A percentile compares a stretch with the other conserved stretches of the same genome.
These are phyloP conservation scores for Gambusia affinis DNA, from an alignment of 2,113 vertebrate genomes.

Conservation along the genomic window DNA sequence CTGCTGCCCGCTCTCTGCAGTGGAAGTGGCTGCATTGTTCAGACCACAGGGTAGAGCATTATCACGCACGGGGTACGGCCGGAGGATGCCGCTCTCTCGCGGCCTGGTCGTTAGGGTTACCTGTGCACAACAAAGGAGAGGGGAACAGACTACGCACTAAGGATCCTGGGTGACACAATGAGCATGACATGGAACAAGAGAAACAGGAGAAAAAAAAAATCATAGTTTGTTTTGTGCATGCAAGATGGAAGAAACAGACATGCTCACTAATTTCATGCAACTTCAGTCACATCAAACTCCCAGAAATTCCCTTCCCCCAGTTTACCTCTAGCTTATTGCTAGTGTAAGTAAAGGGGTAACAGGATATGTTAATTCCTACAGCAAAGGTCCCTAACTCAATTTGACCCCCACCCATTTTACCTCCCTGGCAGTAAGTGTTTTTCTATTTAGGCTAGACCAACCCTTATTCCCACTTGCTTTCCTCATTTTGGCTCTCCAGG, in stretches of 20 bases:
- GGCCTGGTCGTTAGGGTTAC: constrained; percentile 93
- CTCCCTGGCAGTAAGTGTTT: constrained; percentile 48
- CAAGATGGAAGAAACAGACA: constrained; percentile 31
- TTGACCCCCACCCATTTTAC: constrained; percentile 51
- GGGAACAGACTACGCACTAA: constrained; percentile 81
- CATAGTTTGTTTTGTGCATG: constrained; percentile 50
- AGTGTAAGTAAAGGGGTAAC: constrained; percentile 53
- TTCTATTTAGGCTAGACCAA: constrained; percentile 48
- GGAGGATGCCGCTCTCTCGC: constrained; percentile 82
- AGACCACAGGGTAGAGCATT: constrained; percentile 78
- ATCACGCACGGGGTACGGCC: constrained; percentile 80
- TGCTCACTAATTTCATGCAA: constrained; percentile 21
- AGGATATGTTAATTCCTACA: constrained; percentile 63
- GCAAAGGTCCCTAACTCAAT: constrained; percentile 54
- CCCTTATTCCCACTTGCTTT: constrained; percentile 21
- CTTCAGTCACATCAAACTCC: neutral
- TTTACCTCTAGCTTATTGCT: constrained; percentile 17
- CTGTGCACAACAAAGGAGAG: constrained; percentile 81
- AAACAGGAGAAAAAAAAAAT: constrained; percentile 42
- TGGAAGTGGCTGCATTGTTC: constrained; percentile 85
- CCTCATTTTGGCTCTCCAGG: constrained; percentile 47
- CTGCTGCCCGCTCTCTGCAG: constrained; percentile 91
- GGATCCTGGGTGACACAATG: constrained; percentile 70
- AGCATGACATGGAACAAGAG: constrained; percentile 52
- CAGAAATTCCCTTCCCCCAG: constrained; percentile 7